Evolutionary conservation across 2,797 vertebrate genomes (phyloP).

Genomic region (Liparis tanakae): DNA sequence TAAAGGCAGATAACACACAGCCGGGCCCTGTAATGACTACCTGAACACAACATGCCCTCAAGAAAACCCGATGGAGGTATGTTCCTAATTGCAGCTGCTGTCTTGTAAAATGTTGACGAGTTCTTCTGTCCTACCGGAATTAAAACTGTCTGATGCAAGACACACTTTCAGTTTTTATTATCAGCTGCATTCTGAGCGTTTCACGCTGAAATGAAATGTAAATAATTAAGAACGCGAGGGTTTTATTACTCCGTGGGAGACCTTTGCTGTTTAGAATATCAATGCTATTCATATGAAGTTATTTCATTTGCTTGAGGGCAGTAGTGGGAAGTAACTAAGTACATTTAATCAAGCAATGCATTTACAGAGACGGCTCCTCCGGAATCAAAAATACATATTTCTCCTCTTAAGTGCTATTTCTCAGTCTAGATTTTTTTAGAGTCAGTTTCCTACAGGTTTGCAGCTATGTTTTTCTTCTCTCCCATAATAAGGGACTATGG

Average conservation of each 20-base stretch:
- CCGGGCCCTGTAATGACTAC: conserved; percentile 62
- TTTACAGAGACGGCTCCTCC: too few relatives aligned
- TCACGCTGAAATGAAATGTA: background rate
- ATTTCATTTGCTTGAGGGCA: background rate
- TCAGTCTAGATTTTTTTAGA: too few relatives aligned
- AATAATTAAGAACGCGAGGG: background rate
- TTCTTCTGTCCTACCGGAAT: conserved; percentile 8
- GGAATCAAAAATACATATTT: too few relatives aligned
- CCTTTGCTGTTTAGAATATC: background rate
- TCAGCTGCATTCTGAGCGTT: background rate
- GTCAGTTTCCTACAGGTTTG: too few relatives aligned
- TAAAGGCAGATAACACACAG: conserved; percentile 56
- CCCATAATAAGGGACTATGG: too few relatives aligned
- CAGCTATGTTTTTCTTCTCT: too few relatives aligned
- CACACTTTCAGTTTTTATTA: background rate
- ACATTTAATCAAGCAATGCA: background rate
- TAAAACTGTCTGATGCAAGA: conserved; percentile 19
- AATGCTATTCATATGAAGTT: background rate
- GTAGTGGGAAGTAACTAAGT: background rate
- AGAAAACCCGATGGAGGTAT: conserved; percentile 48
- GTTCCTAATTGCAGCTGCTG: conserved; percentile 66
- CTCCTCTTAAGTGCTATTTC: too few relatives aligned
- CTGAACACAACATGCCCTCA: conserved; percentile 46
- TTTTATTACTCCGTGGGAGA: background rate
- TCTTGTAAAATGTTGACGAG: conserved; percentile 48